These are phyloP conservation scores for Xiphias gladius DNA, from an alignment of 2,113 vertebrate genomes.

Conservation along the genomic window DNA sequence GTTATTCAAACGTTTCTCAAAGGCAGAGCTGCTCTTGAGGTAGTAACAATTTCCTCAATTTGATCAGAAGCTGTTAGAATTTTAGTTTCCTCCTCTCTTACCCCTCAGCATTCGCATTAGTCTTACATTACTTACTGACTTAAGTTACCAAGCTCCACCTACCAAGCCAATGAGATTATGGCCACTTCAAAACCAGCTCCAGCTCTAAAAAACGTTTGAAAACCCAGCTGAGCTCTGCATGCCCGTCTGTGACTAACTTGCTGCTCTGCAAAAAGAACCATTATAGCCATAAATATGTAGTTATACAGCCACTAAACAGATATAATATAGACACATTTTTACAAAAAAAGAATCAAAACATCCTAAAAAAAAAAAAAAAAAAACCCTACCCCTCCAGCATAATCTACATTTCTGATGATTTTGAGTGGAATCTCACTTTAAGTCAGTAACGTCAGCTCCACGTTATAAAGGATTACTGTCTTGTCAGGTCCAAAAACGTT, in stretches of 20 bases:
- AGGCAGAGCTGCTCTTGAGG: conserved; percentile 33
- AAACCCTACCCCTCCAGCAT: too few species aligned
- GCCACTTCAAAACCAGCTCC: conserved; percentile 30
- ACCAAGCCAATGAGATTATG: background rate
- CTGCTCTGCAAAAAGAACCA: conserved; percentile 18
- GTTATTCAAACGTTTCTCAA: background rate
- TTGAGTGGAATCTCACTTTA: background rate
- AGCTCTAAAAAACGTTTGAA: conserved; percentile 15
- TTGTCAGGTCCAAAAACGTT: background rate
- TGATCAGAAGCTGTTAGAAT: background rate
- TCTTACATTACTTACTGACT: background rate
- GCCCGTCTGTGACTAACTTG: conserved; percentile 67
- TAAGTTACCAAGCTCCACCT: background rate
- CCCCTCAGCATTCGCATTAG: background rate
- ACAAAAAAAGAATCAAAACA: background rate
- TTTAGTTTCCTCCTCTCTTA: background rate
- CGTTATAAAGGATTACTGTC: background rate
- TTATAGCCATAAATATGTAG: background rate
- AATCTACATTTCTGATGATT: background rate
- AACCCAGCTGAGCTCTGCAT: conserved; percentile 54
- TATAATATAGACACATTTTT: background rate
- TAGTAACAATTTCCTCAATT: background rate
- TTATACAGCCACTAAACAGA: background rate
- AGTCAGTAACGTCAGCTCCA: background rate
- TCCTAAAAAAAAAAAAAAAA: background rate